phyloP scores from a whole-genome alignment of 2,113 vertebrate species.

The Eonycteris spelaea region DNA sequence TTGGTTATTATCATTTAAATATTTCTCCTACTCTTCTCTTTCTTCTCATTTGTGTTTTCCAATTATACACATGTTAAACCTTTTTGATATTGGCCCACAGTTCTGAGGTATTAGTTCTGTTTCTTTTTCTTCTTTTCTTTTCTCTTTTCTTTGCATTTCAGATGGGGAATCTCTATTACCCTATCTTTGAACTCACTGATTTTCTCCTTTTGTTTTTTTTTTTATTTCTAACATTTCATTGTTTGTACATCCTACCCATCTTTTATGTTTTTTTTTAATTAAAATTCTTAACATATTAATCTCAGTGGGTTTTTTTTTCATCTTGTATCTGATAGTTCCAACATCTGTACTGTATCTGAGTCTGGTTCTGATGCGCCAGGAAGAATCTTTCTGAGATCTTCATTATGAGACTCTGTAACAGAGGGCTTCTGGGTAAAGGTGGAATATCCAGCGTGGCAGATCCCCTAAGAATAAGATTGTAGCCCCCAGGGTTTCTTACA shows the following conservation, averaged over 20 bases:
- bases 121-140: neutral
- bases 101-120: neutral
- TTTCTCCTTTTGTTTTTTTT: neutral
- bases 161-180: neutral
- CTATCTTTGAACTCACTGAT: neutral
- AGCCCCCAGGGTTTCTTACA: neutral
- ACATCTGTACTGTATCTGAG: neutral
- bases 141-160: neutral
- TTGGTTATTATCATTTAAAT: neutral
- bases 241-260: neutral
- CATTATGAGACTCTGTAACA: neutral
- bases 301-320: neutral
- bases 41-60: neutral
- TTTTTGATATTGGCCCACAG: neutral
- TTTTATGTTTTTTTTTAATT: neutral
- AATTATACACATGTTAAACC: neutral
- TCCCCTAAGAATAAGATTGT: neutral
- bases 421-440: rapidly evolving
- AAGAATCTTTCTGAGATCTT: neutral
- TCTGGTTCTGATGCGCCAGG: neutral
- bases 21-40: neutral
- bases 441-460: rapidly evolving
- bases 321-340: neutral
- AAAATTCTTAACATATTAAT: neutral
- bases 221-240: neutral